Percentiles rank a stretch among this genome's conserved stretches.
phyloP scores from a whole-genome alignment of 1,140 invertebrate genomes.

The Drosophila bifasciata region DNA sequence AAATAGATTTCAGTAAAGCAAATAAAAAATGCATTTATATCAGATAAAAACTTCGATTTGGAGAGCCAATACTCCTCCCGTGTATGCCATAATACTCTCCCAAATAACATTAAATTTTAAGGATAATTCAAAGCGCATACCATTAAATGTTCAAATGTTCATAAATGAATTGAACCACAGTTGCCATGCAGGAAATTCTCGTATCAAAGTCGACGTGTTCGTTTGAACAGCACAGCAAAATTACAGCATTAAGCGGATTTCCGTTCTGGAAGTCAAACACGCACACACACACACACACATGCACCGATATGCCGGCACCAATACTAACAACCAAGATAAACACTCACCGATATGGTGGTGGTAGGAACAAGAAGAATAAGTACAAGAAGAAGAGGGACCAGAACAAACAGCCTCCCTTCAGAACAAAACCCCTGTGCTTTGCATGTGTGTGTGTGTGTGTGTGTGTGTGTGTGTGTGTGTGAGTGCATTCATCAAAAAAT shows the following conservation, averaged over 20 bases:
- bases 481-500: conserved; percentile 59
- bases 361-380: conserved; percentile 11
- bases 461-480: conserved; percentile 3
- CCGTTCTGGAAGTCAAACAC: conserved; percentile 73
- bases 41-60: too few species aligned
- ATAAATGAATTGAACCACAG: conserved; percentile 5
- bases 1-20: too few species aligned
- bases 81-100: too few species aligned
- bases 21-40: too few species aligned
- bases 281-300: conserved; percentile 20
- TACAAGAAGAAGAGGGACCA: background rate
- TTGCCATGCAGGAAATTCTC: conserved; percentile 15
- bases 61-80: too few species aligned
- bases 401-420: conserved; percentile 42
- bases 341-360: conserved; percentile 23
- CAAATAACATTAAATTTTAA: background rate
- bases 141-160: background rate
- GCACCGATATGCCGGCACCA: conserved; percentile 16
- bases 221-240: conserved; percentile 58
- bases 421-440: conserved; percentile 31
- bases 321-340: conserved; percentile 29
- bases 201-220: conserved; percentile 52
- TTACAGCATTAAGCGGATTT: conserved; percentile 82
- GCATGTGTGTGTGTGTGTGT: background rate
- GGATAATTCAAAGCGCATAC: background rate